Conservation (phyloP, 2,113 vertebrate genomes). For the Ariopsis seemanni region DNA sequence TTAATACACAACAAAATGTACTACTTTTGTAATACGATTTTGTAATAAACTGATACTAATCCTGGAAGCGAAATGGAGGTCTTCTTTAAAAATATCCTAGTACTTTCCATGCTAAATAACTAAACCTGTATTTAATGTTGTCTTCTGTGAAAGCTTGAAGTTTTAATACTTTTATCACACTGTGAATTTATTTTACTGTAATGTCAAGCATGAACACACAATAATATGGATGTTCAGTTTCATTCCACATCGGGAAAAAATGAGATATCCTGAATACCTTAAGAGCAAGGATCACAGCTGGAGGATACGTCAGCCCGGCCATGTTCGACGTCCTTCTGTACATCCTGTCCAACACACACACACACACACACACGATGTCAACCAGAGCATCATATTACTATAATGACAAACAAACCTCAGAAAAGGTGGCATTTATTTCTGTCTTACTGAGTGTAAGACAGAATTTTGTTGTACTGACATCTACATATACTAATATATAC, state of each 20-base stretch:
- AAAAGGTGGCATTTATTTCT: neutral
- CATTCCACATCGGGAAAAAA: neutral
- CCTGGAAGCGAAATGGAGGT: neutral
- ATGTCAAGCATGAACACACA: neutral
- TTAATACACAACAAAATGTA: neutral
- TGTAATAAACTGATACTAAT: neutral
- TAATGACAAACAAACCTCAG: neutral
- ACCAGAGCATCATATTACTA: slow-evolving; percentile 16
- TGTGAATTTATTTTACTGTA: neutral
- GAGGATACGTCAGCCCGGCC: slow-evolving; percentile 90
- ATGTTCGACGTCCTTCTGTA: slow-evolving; percentile 94
- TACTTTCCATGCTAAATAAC: neutral
- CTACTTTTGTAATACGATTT: neutral
- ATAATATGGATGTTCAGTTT: neutral
- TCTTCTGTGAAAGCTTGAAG: neutral
- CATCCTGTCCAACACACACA: slow-evolving; percentile 78
- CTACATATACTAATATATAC: neutral
- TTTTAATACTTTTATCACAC: neutral
- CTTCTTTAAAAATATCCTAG: neutral
- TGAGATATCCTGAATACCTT: slow-evolving; percentile 77
- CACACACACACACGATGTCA: slow-evolving; percentile 53
- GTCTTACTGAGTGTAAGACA: neutral
- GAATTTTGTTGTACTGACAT: neutral
- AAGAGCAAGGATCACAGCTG: slow-evolving; percentile 85
- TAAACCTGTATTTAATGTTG: neutral